Evolutionary conservation across 1,140 invertebrate genomes (phyloP), one percentile per base, ranked within the genome.

Genomic region (Achatina immaculata): DNA sequence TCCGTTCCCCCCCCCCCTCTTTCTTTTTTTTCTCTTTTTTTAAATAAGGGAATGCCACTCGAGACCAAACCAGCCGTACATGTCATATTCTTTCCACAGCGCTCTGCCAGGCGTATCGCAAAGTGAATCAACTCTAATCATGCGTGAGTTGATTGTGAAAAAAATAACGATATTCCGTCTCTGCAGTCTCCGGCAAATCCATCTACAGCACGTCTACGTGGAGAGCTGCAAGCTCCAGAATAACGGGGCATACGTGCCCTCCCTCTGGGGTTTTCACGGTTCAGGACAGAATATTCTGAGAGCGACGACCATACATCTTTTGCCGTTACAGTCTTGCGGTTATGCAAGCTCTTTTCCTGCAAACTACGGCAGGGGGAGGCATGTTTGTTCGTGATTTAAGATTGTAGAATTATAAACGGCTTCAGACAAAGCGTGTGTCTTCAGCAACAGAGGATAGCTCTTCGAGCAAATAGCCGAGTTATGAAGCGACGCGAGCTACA

Each of bases 331-430:
- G n/a, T 28, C 58, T 31, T 31, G 31, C 1, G 58, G 28, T 28
- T 62, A 31, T 31, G 58, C 28, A 62, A 62, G 58, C 16, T 62
- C 9, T 21, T 62, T 62, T 62, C 58, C 58, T n/a, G 58, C 58
- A 62, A 4, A 34, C 58, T n/a, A 34, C n/a, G 31, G n/a, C 58
- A 62, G 9, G 28, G 58, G n/a, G 21, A 6, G 3, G n/a, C 58
- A 62, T 28, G n/a, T 62, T n/a, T 62, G n/a, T 31, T 62, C 7
- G 28, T 62, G 58, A 62, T 62, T 62, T 62, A 62, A 62, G 28
- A 28, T 6, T n/a, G n/a, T 62, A 16, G n/a, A 62, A 62, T 62
- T n/a, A 31, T 62, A 28, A n/a, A 62, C 2, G 58, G 28, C 31
- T 28, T 62, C n/a, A 31, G 31, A 62, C 58, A 62, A 62, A 62